Base-by-base conservation (phyloP, 2,888 invertebrate species). In the Ametastegia equiseti region DNA sequence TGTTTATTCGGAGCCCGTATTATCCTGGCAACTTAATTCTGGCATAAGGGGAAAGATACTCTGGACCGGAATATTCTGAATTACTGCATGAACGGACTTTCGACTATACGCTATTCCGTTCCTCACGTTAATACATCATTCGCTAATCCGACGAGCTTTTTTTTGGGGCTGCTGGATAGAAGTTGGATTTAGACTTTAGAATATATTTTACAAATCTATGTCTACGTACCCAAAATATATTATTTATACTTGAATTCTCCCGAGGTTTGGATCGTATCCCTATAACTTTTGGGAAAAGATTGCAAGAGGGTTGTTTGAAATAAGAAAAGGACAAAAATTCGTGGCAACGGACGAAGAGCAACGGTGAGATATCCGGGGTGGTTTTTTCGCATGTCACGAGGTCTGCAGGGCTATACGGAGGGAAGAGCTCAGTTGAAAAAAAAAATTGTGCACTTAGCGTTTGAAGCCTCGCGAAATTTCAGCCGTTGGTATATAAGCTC, bases 381-480 rank as follows among this genome's bases (percentile, higher is more conserved):
- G n/a, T n/a, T n/a, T n/a, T n/a, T n/a, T n/a, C n/a, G n/a, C n/a
- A n/a, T n/a, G n/a, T n/a, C n/a, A n/a, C n/a, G n/a, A n/a, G n/a
- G n/a, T n/a, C n/a, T n/a, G n/a, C n/a, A n/a, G n/a, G n/a, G n/a
- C n/a, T n/a, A n/a, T n/a, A n/a, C n/a, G n/a, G 42, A 75, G 42
- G 57, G 19, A 54, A 75, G n/a, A 19, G 11, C 2, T 11, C 11
- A 7, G 1, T 47, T 47, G 47, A 27, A 42, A 23, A 78, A 42
- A 60, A 78, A 78, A 78, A 36, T 36, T 60, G 19, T 78, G 78
- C 78, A 78, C 78, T 78, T 78, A 78, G 42, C 78, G 78, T 78
- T 78, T 78, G 78, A 78, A 78, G 78, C 78, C 36, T 57, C 60
- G 78, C 78, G 13, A 63, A 78, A 78, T 78, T 78, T 78, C 45